Evolutionary conservation across 2,888 invertebrate genomes (phyloP).

Genomic region (Gisinianus flammeolus): DNA sequence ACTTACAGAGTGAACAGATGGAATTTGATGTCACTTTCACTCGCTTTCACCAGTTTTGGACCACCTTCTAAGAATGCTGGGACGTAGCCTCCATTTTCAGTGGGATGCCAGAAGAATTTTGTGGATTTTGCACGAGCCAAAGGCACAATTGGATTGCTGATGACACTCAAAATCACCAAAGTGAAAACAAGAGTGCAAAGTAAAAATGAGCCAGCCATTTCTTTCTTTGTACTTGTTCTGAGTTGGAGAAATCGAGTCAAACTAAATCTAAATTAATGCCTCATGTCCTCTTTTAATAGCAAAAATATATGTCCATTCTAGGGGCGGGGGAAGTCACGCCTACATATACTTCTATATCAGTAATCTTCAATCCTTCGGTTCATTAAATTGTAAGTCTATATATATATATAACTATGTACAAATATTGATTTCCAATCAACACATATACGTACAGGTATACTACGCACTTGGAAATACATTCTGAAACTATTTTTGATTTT

Average conservation of each 20-base stretch:
- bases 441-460: too few species aligned
- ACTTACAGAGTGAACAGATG: slow-evolving; percentile 51
- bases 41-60: slow-evolving; percentile 31
- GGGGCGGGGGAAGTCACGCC: too few species aligned
- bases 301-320: too few species aligned
- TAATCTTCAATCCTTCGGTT: too few species aligned
- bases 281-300: neutral
- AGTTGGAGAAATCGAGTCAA: too few species aligned
- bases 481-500: too few species aligned
- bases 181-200: slow-evolving; percentile 26
- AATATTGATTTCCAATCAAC: too few species aligned
- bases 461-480: too few species aligned
- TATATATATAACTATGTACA: too few species aligned
- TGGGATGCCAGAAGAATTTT: slow-evolving; percentile 52
- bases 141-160: neutral
- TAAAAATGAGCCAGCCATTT: slow-evolving; percentile 36
- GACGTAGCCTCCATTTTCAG: slow-evolving; percentile 48
- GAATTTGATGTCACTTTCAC: slow-evolving; percentile 52
- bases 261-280: neutral
- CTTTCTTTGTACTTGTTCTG: slow-evolving; percentile 12
- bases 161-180: too few species aligned
- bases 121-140: neutral
- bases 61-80: slow-evolving; percentile 52
- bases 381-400: too few species aligned
- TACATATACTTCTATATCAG: too few species aligned